Percentiles rank a stretch among this genome's conserved stretches.
phyloP scores from a whole-genome alignment of 1,140 invertebrate genomes.

The Drosophila jambulina region DNA sequence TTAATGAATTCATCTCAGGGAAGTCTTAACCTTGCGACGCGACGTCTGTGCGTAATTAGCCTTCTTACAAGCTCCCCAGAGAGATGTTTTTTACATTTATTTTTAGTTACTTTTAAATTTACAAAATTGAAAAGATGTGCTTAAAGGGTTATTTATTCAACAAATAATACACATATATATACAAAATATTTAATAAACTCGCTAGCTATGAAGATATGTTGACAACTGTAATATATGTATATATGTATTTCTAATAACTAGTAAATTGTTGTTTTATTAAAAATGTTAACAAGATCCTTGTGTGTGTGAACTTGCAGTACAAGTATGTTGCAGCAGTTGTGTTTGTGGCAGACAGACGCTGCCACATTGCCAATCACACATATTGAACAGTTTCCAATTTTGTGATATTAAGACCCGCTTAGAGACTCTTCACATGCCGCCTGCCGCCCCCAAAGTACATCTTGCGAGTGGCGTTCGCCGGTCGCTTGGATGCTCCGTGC shows the following conservation, averaged over 20 bases:
- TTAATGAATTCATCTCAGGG: slow-evolving; percentile 39
- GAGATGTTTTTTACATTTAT: slow-evolving; percentile 6
- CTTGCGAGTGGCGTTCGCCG: slow-evolving; percentile 2
- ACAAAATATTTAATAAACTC: too few relatives aligned
- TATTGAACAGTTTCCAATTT: slow-evolving; percentile 49
- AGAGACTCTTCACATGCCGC: slow-evolving; percentile 29
- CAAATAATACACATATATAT: too few relatives aligned
- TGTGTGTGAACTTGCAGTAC: neutral
- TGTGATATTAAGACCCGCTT: slow-evolving; percentile 49
- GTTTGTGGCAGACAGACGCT: slow-evolving; percentile 9
- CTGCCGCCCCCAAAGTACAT: neutral
- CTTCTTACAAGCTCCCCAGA: neutral
- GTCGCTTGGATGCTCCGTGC: neutral
- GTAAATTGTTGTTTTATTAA: neutral
- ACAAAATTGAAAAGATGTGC: neutral
- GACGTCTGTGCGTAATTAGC: slow-evolving; percentile 33
- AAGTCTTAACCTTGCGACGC: slow-evolving; percentile 35
- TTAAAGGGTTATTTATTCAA: neutral
- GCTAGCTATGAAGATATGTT: too few relatives aligned
- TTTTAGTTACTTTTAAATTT: neutral
- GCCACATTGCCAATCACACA: slow-evolving; percentile 47
- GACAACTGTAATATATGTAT: too few relatives aligned
- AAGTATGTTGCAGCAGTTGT: neutral
- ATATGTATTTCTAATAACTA: too few relatives aligned
- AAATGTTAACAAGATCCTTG: neutral